Percentiles rank a stretch among this genome's conserved stretches.
These are phyloP conservation scores for Myrmophylax atrothorax DNA, from an alignment of 2,113 vertebrate genomes.

Conservation along the genomic window DNA sequence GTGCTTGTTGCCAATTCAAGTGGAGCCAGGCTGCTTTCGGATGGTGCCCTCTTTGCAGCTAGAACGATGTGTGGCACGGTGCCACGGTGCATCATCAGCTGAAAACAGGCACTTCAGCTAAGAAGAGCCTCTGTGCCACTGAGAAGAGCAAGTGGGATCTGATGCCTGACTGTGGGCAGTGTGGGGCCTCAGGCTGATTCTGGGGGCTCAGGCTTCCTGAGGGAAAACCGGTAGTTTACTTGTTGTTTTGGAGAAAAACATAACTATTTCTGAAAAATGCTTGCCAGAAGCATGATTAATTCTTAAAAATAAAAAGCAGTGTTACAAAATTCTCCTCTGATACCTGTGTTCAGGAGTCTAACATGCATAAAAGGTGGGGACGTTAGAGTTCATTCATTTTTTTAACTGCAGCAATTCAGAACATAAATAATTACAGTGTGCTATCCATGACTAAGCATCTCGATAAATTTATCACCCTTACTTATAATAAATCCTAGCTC, in stretches of 20 bases:
- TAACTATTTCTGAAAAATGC: neutral
- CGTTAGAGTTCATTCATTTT: neutral
- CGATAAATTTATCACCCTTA: neutral
- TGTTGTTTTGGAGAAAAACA: neutral
- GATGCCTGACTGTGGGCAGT: neutral
- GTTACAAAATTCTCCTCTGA: neutral
- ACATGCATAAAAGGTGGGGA: neutral
- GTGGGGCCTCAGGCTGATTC: accelerated
- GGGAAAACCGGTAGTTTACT: accelerated
- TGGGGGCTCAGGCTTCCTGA: neutral
- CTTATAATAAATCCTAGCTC: neutral
- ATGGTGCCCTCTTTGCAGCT: neutral
- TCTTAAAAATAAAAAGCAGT: neutral
- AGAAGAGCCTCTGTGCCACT: neutral
- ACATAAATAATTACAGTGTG: neutral
- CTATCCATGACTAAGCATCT: neutral
- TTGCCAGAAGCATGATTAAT: neutral
- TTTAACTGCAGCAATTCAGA: neutral
- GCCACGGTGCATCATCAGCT: neutral
- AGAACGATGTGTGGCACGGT: neutral
- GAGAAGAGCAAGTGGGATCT: accelerated
- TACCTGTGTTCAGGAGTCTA: neutral
- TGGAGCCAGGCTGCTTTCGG: neutral
- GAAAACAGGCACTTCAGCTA: neutral
- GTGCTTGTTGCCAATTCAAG: neutral